A percentile compares a stretch with the other conserved stretches of the same genome.
Conservation (phyloP, 2,797 vertebrate genomes). For the Synanceia verrucosa region DNA sequence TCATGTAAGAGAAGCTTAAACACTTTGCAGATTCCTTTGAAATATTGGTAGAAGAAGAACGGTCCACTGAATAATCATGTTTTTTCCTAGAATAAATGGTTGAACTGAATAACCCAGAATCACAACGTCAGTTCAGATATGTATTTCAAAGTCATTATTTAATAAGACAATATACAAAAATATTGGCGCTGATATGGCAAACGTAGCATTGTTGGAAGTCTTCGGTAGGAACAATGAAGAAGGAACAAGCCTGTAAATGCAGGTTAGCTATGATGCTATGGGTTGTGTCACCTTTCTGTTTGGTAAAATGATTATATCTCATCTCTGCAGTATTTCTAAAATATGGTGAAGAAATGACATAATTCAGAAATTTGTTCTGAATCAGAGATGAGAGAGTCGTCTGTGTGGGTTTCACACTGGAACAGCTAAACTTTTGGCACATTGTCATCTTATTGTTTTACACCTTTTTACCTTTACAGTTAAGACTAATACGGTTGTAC, state of each 20-base stretch:
- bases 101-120: conserved; percentile 16
- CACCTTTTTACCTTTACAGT: conserved; percentile 8
- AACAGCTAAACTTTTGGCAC: conserved; percentile 5
- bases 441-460: conserved; percentile 14
- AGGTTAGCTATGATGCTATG: neutral
- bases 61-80: neutral
- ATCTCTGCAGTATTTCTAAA: neutral
- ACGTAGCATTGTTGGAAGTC: conserved; percentile 48
- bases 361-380: conserved; percentile 1
- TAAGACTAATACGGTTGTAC: conserved; percentile 34
- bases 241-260: no score
- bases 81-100: neutral
- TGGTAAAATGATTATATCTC: conserved; percentile 9
- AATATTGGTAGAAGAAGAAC: neutral
- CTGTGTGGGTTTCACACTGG: neutral
- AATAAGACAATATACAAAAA: conserved; percentile 85
- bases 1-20: neutral
- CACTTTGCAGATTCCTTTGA: neutral
- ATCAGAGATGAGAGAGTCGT: conserved; percentile 7
- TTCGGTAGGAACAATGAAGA: neutral
- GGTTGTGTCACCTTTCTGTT: conserved; percentile 13
- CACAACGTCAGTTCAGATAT: conserved; percentile 34
- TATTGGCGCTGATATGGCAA: conserved; percentile 71
- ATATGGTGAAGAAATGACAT: neutral
- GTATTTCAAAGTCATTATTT: conserved; percentile 80